These are phyloP conservation scores for Lasioglossum malachurum DNA, from an alignment of 2,888 invertebrate species.

Conservation along the genomic window DNA sequence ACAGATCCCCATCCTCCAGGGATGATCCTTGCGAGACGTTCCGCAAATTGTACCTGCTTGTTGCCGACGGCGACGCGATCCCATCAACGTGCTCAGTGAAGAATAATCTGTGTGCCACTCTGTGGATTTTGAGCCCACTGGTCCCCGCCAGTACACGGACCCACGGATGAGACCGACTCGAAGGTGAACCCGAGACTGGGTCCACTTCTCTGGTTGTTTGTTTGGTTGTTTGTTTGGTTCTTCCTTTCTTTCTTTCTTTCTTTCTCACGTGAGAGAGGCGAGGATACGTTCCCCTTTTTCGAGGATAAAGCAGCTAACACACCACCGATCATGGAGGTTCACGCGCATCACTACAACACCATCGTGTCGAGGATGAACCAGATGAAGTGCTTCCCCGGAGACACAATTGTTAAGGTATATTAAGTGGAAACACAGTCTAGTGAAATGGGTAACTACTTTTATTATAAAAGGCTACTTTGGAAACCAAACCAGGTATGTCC, in stretches of 20 bases:
- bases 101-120: neutral
- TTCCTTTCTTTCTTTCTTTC: neutral
- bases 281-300: slow-evolving; percentile 3
- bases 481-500: too few species aligned
- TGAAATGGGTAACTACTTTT: too few species aligned
- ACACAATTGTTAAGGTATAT: too few species aligned
- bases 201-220: neutral
- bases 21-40: neutral
- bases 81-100: slow-evolving; percentile 12
- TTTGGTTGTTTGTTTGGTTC: neutral
- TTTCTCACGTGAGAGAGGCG: neutral
- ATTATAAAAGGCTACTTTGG: too few species aligned
- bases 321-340: slow-evolving; percentile 80
- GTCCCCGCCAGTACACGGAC: neutral
- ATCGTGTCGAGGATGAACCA: slow-evolving; percentile 83
- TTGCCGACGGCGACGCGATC: slow-evolving; percentile 6
- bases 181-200: slow-evolving; percentile 45
- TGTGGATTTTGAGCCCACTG: neutral
- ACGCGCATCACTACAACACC: slow-evolving; percentile 81
- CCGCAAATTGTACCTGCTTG: neutral
- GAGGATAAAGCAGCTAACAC: neutral
- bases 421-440: too few species aligned
- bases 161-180: slow-evolving; percentile 59
- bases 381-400: slow-evolving; percentile 83
- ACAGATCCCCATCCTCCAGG: neutral